These are phyloP conservation scores for Hiodon alosoides DNA, from an alignment of 2,113 vertebrate genomes.

Conservation along the genomic window DNA sequence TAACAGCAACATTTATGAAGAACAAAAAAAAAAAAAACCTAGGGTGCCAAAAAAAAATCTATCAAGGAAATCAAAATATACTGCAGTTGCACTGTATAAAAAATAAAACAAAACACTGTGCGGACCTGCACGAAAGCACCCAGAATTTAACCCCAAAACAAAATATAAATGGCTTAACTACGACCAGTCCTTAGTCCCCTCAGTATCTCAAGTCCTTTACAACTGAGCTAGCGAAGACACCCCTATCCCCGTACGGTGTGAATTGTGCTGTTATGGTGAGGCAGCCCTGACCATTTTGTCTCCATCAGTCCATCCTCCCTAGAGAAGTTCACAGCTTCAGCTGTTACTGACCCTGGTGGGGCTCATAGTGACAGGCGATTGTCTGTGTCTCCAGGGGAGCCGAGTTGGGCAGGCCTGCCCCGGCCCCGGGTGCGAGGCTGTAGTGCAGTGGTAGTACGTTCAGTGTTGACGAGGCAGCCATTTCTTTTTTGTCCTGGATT, in stretches of 20 bases:
- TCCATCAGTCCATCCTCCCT: no score
- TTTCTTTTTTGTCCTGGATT: constrained; percentile 21
- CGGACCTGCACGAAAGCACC: neutral
- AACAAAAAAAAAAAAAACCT: neutral
- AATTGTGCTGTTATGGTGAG: no score
- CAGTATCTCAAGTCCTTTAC: no score
- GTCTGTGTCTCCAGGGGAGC: neutral
- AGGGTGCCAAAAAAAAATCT: neutral
- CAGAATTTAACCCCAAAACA: neutral
- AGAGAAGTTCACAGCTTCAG: no score
- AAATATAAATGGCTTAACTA: neutral
- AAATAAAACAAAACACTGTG: neutral
- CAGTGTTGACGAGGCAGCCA: no score
- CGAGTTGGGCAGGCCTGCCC: no score
- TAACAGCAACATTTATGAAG: neutral
- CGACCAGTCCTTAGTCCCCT: neutral
- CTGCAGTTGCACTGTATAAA: constrained; percentile 13
- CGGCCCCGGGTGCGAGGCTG: neutral
- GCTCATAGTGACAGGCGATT: no score
- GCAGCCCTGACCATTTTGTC: no score
- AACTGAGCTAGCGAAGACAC: no score
- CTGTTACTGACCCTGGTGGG: no score
- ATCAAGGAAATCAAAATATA: constrained; percentile 16
- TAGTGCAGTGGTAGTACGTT: neutral
- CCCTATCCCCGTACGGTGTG: no score